phyloP scores from a whole-genome alignment of 1,140 invertebrate genomes.

The Phocides pigmalion region DNA sequence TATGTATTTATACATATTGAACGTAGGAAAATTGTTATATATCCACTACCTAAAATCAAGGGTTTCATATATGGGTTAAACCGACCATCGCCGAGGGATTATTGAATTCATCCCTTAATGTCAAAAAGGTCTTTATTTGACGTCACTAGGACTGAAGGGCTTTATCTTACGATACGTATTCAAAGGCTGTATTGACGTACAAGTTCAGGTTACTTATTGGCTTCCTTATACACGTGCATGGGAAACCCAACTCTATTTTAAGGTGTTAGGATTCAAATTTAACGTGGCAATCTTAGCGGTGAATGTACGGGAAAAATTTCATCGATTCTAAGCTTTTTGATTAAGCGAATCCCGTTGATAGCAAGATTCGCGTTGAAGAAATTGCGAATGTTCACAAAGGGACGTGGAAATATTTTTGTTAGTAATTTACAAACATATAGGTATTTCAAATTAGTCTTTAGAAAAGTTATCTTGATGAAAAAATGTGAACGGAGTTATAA shows the following conservation, averaged over 20 bases:
- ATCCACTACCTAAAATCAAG: background rate
- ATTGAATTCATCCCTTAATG: conserved; percentile 45
- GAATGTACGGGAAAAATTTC: background rate
- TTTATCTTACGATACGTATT: conserved; percentile 34
- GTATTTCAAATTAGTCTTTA: too few species aligned
- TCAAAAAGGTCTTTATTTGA: conserved; percentile 39
- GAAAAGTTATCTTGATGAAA: too few species aligned
- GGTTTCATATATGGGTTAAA: conserved; percentile 33
- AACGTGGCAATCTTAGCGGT: background rate
- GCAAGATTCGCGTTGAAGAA: background rate
- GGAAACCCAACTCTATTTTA: background rate
- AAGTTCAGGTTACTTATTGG: conserved; percentile 29
- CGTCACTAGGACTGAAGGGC: conserved; percentile 36
- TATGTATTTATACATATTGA: too few species aligned
- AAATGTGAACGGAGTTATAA: too few species aligned
- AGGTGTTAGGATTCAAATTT: conserved; percentile 7
- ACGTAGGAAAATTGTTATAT: too few species aligned
- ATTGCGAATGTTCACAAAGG: background rate
- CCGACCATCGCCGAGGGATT: conserved; percentile 36
- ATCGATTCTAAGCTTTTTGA: conserved; percentile 11
- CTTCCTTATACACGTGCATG: background rate
- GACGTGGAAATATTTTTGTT: background rate
- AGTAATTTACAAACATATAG: too few species aligned
- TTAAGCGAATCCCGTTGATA: conserved; percentile 20
- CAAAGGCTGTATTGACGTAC: conserved; percentile 30